These are phyloP conservation scores for Mesoclemmys tuberculata DNA, from an alignment of 2,113 vertebrate species.

Conservation along the genomic window DNA sequence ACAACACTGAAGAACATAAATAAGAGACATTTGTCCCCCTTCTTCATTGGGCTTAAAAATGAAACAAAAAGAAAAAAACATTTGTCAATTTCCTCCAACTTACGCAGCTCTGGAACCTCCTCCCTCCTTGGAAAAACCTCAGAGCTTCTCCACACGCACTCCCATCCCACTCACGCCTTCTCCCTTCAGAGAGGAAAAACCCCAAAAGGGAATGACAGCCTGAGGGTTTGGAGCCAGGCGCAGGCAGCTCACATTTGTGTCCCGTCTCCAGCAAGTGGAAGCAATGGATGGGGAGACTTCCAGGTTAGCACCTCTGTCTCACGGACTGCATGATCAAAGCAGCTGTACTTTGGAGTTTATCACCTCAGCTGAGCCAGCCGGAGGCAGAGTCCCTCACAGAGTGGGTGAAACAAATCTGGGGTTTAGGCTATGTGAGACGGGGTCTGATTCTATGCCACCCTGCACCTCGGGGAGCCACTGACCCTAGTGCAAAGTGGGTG, in stretches of 20 bases:
- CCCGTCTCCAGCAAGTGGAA: background rate
- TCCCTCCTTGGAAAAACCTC: constrained; percentile 45
- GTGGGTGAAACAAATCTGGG: background rate
- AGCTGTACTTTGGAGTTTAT: background rate
- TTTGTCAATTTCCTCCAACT: background rate
- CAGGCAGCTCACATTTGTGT: background rate
- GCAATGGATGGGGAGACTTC: background rate
- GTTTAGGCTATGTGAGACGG: background rate
- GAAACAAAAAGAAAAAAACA: background rate
- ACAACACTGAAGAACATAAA: constrained; percentile 78
- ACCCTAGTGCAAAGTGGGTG: background rate
- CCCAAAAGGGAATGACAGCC: background rate
- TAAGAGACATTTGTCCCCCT: constrained; percentile 52
- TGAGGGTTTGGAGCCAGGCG: background rate
- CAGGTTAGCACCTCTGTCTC: background rate
- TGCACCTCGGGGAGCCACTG: fast-evolving
- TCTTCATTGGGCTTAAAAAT: constrained; percentile 43
- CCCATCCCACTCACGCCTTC: background rate
- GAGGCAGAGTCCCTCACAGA: fast-evolving
- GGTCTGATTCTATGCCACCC: background rate
- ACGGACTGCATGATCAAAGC: fast-evolving
- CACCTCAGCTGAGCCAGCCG: background rate
- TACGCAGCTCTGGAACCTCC: constrained; percentile 20
- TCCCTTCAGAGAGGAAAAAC: constrained; percentile 1
- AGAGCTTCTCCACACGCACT: background rate